Percentiles rank a stretch among this genome's conserved stretches.
Conservation (phyloP, 2,888 invertebrate genomes). For the Liposcelis brunnea region DNA sequence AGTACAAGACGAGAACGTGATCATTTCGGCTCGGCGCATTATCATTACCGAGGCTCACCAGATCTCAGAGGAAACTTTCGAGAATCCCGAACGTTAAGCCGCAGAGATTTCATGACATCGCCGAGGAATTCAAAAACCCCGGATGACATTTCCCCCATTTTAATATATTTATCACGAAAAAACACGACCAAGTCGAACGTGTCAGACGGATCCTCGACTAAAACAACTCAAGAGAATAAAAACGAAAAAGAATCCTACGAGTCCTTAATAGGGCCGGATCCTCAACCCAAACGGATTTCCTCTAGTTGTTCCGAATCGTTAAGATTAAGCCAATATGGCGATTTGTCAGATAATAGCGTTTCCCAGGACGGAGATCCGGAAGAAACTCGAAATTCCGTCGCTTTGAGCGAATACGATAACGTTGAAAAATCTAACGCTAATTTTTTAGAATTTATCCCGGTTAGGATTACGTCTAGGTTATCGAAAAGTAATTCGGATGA, state of each 20-base stretch:
- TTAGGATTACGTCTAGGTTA: too few species aligned
- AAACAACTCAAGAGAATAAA: too few species aligned
- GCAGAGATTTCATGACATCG: not conserved
- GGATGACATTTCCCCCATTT: not conserved
- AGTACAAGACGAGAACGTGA: slow-evolving; percentile 5
- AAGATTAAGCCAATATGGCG: not conserved
- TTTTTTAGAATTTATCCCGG: too few species aligned
- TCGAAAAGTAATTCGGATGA: too few species aligned
- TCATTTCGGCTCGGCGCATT: too few species aligned
- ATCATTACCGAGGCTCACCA: too few species aligned
- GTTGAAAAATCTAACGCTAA: not conserved
- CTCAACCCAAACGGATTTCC: not conserved
- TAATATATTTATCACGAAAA: not conserved
- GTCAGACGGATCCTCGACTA: too few species aligned
- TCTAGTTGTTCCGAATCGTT: not conserved
- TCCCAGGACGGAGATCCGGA: too few species aligned
- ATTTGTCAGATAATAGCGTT: not conserved
- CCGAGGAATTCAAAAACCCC: not conserved
- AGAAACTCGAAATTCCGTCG: not conserved
- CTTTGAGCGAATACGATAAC: slow-evolving; percentile 7
- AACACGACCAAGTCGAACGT: too few species aligned
- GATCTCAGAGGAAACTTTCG: too few species aligned
- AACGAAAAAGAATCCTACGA: too few species aligned
- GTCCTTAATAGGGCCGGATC: too few species aligned
- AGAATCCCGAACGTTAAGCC: not conserved